A percentile compares a stretch with the other conserved stretches of the same genome.
phyloP scores from a whole-genome alignment of 2,113 vertebrate species.

The Litocranius walleri region DNA sequence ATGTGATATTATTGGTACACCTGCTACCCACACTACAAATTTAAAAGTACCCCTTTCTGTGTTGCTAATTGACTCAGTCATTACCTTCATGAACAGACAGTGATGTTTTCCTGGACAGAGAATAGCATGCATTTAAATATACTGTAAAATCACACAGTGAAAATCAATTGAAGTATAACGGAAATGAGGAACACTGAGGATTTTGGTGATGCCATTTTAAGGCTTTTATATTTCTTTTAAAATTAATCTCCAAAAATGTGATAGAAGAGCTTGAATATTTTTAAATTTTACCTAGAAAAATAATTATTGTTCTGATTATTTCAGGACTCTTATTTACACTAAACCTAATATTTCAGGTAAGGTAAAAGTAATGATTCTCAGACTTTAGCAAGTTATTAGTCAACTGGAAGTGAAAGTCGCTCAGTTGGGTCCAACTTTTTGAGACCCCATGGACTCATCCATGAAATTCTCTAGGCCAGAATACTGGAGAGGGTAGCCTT shows the following conservation, averaged over 20 bases:
- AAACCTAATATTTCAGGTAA: neutral
- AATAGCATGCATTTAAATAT: neutral
- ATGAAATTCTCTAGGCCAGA: neutral
- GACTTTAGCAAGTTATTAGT: neutral
- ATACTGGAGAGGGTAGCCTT: neutral
- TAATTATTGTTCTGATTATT: neutral
- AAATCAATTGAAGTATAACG: neutral
- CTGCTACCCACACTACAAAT: slow-evolving; percentile 22
- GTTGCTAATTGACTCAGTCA: slow-evolving; percentile 47
- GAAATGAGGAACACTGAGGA: neutral
- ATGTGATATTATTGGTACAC: slow-evolving; percentile 42
- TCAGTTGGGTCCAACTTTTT: neutral
- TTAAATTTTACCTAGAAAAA: neutral
- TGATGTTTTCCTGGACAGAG: slow-evolving; percentile 30
- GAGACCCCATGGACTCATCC: neutral
- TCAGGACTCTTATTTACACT: neutral
- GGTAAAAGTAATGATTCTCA: neutral
- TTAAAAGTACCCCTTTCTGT: slow-evolving; percentile 15
- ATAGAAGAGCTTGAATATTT: neutral
- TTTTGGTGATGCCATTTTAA: neutral
- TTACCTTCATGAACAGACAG: slow-evolving; percentile 31
- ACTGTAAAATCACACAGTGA: slow-evolving; percentile 13
- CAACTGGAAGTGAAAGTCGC: neutral
- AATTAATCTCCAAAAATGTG: slow-evolving; percentile 1
- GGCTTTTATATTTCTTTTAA: neutral